A percentile compares a stretch with the other conserved stretches of the same genome.
These are phyloP conservation scores for Echeneis naucrates DNA, from an alignment of 2,797 vertebrate species.

Conservation along the genomic window DNA sequence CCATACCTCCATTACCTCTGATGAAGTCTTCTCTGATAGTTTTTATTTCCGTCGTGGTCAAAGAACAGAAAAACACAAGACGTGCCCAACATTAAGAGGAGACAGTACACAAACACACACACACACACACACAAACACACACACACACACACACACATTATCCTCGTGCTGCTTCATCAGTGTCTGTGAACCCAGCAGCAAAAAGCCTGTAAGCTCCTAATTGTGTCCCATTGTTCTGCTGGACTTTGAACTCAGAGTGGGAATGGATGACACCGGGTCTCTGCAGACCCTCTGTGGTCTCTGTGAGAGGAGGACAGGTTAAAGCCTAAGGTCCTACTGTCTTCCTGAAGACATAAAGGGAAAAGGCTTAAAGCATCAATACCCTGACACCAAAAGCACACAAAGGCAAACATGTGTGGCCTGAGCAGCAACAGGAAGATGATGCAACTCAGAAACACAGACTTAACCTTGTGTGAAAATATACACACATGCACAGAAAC, in stretches of 20 bases:
- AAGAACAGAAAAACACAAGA: constrained; percentile 22
- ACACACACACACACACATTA: constrained; percentile 17
- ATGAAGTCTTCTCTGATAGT: constrained; percentile 26
- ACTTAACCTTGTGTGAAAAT: constrained; percentile 21
- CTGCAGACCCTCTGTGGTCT: constrained; percentile 31
- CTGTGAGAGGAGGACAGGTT: constrained; percentile 26
- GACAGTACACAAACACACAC: constrained; percentile 19
- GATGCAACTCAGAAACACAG: constrained; percentile 24
- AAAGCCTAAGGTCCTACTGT: constrained; percentile 51
- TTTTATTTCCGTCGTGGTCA: constrained; percentile 15
- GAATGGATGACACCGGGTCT: constrained; percentile 68
- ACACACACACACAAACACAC: too few relatives aligned
- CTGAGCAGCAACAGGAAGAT: constrained; percentile 40
- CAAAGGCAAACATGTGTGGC: constrained; percentile 76
- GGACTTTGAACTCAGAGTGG: constrained; percentile 83
- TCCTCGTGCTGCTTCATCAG: constrained; percentile 20
- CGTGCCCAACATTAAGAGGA: constrained; percentile 15
- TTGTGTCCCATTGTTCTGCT: constrained; percentile 78
- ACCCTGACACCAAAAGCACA: constrained; percentile 70
- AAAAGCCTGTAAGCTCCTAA: constrained; percentile 84
- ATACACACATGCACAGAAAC: constrained; percentile 8
- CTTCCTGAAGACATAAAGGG: constrained; percentile 59
- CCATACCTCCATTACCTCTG: constrained; percentile 46
- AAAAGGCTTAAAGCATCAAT: constrained; percentile 70
- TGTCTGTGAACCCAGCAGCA: constrained; percentile 58